Conservation (phyloP, 2,797 vertebrate genomes). For the Cuculus canorus region DNA sequence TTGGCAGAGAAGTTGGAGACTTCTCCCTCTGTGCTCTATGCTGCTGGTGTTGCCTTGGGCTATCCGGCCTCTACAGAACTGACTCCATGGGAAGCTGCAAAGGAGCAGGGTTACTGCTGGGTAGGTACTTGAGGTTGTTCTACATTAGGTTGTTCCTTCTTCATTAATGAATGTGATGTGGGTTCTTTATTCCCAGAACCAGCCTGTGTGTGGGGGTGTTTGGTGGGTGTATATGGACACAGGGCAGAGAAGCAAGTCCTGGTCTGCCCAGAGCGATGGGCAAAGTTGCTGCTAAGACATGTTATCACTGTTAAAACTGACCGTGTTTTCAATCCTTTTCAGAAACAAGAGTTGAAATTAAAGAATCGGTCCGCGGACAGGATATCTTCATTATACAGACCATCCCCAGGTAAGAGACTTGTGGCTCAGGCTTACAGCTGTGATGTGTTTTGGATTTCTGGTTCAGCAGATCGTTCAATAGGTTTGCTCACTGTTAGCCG, state of each 20-base stretch:
- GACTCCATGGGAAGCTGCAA: neutral
- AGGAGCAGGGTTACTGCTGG: neutral
- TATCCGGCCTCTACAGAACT: neutral
- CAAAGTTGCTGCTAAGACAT: neutral
- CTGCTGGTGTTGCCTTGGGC: neutral
- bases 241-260: neutral
- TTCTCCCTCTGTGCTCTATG: neutral
- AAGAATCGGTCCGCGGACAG: slow-evolving; percentile 96
- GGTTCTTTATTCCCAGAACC: neutral
- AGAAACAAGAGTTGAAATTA: slow-evolving; percentile 99
- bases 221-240: neutral
- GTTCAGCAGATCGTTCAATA: neutral
- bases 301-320: neutral
- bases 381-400: slow-evolving; percentile 99
- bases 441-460: neutral
- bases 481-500: neutral
- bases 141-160: neutral
- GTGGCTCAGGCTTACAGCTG: neutral
- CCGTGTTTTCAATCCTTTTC: slow-evolving; percentile 41
- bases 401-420: slow-evolving; percentile 87
- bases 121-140: neutral
- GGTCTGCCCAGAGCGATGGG: neutral
- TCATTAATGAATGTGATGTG: neutral
- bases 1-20: neutral
- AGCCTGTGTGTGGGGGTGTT: neutral